Conservation (phyloP, 2,888 invertebrate genomes). For the Chloroclystis v-ata region DNA sequence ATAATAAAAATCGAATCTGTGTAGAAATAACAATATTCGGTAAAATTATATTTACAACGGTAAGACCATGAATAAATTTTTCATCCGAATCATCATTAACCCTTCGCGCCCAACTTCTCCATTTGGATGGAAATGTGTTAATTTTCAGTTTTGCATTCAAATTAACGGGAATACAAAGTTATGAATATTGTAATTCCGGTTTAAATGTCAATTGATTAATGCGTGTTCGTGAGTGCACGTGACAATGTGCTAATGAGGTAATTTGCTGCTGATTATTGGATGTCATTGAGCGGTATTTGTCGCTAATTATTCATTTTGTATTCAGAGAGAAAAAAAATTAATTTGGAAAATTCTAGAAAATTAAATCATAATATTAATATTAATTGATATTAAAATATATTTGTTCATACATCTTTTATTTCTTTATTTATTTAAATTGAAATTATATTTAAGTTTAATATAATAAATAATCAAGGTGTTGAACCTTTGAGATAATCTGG, state of each 20-base stretch:
- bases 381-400: too few species aligned
- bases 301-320: neutral
- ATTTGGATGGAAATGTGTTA: constrained; percentile 75
- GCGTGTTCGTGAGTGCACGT: constrained; percentile 43
- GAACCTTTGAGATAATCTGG: too few species aligned
- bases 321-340: neutral
- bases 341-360: neutral
- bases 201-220: constrained; percentile 59
- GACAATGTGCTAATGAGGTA: constrained; percentile 41
- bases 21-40: too few species aligned
- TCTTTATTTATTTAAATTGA: too few species aligned
- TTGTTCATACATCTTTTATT: too few species aligned
- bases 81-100: constrained; percentile 4
- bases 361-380: too few species aligned
- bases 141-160: constrained; percentile 72
- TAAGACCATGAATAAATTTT: neutral
- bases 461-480: too few species aligned
- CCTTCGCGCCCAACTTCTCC: constrained; percentile 39
- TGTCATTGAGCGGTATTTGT: constrained; percentile 11
- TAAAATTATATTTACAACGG: too few species aligned
- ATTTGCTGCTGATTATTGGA: constrained; percentile 25
- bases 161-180: constrained; percentile 49
- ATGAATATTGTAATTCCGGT: constrained; percentile 69
- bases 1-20: too few species aligned
- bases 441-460: too few species aligned